Base-by-base conservation (phyloP, 2,113 vertebrate species). In the Chionis minor region DNA sequence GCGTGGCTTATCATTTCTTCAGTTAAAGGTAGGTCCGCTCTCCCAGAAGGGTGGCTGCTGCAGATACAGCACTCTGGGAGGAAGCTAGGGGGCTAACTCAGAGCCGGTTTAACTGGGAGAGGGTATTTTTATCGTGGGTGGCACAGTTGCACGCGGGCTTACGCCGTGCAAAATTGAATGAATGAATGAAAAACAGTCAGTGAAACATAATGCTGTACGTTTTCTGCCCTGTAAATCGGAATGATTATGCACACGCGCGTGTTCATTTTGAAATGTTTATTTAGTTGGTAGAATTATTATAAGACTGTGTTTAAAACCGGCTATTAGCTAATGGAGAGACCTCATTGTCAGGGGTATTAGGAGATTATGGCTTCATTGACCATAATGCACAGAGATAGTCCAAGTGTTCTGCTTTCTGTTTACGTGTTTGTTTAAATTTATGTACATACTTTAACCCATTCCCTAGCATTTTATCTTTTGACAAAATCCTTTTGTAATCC, bases 21-120 rank as follows among this genome's bases (percentile, higher is more conserved):
- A 96, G 65, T 81, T 98, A 74, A 88, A 97, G 98, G 98, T 99
- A 98, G 98, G 98, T 97, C 69, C 79, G 66, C 58, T 80, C 51
- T 77, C 26, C 44, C 70, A 71, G 86, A 40, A 21, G 73, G 56
- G 62, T 82, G 52, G 40, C 73, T 90, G 35, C n/a, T 51, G 62
- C 10, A 67, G 90, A 59, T n/a, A 13, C 51, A 40, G 67, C 71
- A 23, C 18, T 30, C 61, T 27, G 9, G 45, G 47, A 89, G 49
- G 91, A 77, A 88, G 59, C 49, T 33, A 55, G 40, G 58, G 40
- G 77, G 62, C 30, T 78, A 77, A 78, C 73, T 91, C 74, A 11
- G 38, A 94, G 54, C 72, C 73, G 84, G 14, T 90, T 95, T 86
- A n/a, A 52, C 86, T 70, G 85, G 61, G 56, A 72, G 75, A 71